These are phyloP conservation scores for Caenorhabditis panamensis DNA, from an alignment of 2,888 invertebrate species.

Conservation along the genomic window DNA sequence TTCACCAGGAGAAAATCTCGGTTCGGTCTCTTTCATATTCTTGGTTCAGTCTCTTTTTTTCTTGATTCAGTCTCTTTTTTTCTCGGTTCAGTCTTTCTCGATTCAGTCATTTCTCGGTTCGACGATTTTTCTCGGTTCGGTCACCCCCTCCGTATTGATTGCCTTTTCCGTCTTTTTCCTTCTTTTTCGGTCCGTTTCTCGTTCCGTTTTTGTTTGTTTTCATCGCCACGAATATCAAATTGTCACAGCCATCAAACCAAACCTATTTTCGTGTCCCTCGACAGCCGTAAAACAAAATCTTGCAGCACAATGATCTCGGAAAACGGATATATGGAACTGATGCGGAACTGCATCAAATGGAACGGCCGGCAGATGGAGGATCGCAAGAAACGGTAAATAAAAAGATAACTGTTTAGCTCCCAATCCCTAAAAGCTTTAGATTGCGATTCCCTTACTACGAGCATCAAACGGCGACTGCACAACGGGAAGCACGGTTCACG, in stretches of 20 bases:
- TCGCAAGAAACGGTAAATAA: slow-evolving; percentile 66
- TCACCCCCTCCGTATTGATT: no score
- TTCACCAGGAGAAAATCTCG: no score
- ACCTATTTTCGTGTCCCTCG: not conserved
- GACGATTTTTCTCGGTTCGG: no score
- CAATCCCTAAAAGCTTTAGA: slow-evolving; percentile 40
- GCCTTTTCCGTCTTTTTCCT: not conserved
- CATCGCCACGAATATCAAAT: not conserved
- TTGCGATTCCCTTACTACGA: slow-evolving; percentile 75
- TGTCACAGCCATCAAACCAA: not conserved
- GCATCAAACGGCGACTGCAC: slow-evolving; percentile 79
- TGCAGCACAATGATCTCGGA: slow-evolving; percentile 74
- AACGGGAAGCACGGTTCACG: slow-evolving; percentile 72
- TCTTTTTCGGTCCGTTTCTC: slow-evolving; percentile 1
- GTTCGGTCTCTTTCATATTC: no score
- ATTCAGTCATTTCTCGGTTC: no score
- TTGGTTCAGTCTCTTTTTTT: no score
- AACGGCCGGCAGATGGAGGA: slow-evolving; percentile 73
- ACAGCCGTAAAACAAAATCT: slow-evolving; percentile 24
- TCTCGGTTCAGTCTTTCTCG: no score
- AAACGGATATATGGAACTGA: slow-evolving; percentile 76
- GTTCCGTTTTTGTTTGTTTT: slow-evolving; percentile 31
- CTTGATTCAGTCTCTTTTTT: no score
- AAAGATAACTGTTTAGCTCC: not conserved
- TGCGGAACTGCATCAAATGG: slow-evolving; percentile 80